Conservation (phyloP, 2,113 vertebrate genomes). For the Takifugu flavidus region DNA sequence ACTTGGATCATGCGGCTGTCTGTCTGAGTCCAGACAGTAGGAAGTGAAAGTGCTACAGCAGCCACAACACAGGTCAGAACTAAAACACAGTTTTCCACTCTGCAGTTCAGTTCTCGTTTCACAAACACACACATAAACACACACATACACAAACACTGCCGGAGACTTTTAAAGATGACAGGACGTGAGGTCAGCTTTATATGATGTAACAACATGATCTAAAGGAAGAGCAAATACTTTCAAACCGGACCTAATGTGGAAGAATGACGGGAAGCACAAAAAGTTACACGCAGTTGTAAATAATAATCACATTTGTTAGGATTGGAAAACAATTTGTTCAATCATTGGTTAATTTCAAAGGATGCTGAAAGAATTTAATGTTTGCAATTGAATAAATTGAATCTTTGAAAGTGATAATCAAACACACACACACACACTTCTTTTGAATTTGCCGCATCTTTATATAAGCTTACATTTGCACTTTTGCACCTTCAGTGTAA, state of each 20-base stretch:
- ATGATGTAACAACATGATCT: slow-evolving; percentile 33
- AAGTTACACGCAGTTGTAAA: neutral
- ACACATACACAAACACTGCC: neutral
- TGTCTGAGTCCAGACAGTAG: slow-evolving; percentile 61
- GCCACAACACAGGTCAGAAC: slow-evolving; percentile 64
- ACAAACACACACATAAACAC: too few species aligned
- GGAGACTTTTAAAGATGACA: slow-evolving; percentile 11
- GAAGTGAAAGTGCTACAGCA: slow-evolving; percentile 72
- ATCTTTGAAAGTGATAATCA: slow-evolving; percentile 6
- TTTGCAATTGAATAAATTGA: slow-evolving; percentile 53
- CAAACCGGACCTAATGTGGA: neutral
- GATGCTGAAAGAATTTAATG: slow-evolving; percentile 32
- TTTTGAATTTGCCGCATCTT: too few species aligned
- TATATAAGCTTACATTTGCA: too few species aligned
- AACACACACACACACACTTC: too few species aligned
- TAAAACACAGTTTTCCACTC: slow-evolving; percentile 47
- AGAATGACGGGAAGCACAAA: neutral
- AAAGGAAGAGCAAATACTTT: slow-evolving; percentile 2
- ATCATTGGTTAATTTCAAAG: too few species aligned
- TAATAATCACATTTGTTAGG: neutral
- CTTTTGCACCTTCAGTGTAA: too few species aligned
- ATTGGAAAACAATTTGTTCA: too few species aligned
- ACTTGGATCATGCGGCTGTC: slow-evolving; percentile 48
- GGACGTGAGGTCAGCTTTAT: slow-evolving; percentile 2
- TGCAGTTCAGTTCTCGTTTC: slow-evolving; percentile 19